Evolutionary conservation across 2,113 vertebrate species (phyloP), one percentile per base, ranked within the genome.

Genomic region (Saguinus midas): DNA sequence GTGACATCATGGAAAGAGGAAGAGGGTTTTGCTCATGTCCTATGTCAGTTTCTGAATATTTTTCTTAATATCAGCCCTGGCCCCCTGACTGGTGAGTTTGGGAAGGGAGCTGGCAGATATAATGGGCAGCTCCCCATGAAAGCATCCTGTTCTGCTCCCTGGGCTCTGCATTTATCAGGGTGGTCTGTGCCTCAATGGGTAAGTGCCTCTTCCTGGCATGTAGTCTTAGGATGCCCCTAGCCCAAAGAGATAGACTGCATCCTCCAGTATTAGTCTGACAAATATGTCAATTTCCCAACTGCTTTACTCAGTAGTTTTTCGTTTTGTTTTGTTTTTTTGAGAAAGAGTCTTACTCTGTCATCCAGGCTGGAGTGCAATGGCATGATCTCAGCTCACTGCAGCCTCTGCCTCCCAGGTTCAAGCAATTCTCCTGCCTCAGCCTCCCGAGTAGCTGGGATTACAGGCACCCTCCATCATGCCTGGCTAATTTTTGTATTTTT

Each of bases 81-180:
- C 3, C 20, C 76, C 13, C 37, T 50, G 57, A 43, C 58, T 21
- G 40, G 48, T 21, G 50, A n/a, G 66, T 66, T 32, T 27, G 37
- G 45, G 82, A 23, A 78, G 35, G 27, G 32, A 29, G 13, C 25
- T 5, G 20, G 66, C 4, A 23, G 73, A 37, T 5, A 50, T 14
- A 18, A 18, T 1, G 37, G 78, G 25, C 0, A 0, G 29, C 8
- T 45, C 37, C 58, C 61, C 0, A 0, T 0, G 0, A 17, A 29
- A 20, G 13, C 68, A 45, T 27, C 43, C 43, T n/a, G 57, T 68
- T 27, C 32, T 0, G 11, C 66, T 12, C 23, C 23, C 32, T 6
- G 66, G 45, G 70, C 37, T 17, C 78, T 16, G 35, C 2, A 8
- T 52, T 55, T 9, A 27, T 73, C 50, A 25, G 1, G 25, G 29